Evolutionary conservation across 2,888 invertebrate genomes (phyloP).

Genomic region (Poecilus cupreus): DNA sequence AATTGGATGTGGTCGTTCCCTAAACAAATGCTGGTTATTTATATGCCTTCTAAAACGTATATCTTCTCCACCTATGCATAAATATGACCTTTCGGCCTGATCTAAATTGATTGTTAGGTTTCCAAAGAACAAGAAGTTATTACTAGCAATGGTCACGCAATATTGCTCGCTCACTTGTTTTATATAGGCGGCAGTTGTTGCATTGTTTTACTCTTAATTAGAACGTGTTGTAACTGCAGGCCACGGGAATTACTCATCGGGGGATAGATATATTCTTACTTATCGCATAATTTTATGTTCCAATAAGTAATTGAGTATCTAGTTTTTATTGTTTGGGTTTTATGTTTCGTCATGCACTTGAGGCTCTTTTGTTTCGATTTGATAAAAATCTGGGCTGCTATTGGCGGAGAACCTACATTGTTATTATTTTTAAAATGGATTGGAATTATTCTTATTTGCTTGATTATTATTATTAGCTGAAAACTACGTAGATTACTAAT

Average conservation of each 20-base stretch:
- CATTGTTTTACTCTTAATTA: constrained; percentile 47
- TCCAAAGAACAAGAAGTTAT: constrained; percentile 50
- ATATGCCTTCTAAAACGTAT: constrained; percentile 19
- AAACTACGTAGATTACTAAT: neutral
- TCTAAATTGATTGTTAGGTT: constrained; percentile 42
- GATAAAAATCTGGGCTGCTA: constrained; percentile 8
- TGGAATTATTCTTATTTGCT: constrained; percentile 10
- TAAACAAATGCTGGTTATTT: constrained; percentile 44
- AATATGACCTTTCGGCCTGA: constrained; percentile 39
- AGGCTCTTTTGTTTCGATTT: neutral
- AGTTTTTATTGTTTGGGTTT: constrained; percentile 33
- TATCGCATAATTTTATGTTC: constrained; percentile 28
- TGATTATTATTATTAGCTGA: neutral
- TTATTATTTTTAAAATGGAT: constrained; percentile 1
- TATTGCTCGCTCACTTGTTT: constrained; percentile 19
- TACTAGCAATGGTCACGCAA: constrained; percentile 32
- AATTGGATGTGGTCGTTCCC: constrained; percentile 9
- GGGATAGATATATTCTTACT: constrained; percentile 34
- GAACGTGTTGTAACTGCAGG: constrained; percentile 31
- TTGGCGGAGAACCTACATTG: neutral
- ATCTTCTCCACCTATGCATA: constrained; percentile 44
- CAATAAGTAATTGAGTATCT: neutral
- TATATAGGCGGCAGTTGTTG: neutral
- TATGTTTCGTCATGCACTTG: constrained; percentile 4
- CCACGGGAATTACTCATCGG: constrained; percentile 27